Evolutionary conservation across 53 echinoderm and acorn worm genomes (phyloP), one percentile per base, ranked within the genome.

Genomic region (Antedon mediterranea): DNA sequence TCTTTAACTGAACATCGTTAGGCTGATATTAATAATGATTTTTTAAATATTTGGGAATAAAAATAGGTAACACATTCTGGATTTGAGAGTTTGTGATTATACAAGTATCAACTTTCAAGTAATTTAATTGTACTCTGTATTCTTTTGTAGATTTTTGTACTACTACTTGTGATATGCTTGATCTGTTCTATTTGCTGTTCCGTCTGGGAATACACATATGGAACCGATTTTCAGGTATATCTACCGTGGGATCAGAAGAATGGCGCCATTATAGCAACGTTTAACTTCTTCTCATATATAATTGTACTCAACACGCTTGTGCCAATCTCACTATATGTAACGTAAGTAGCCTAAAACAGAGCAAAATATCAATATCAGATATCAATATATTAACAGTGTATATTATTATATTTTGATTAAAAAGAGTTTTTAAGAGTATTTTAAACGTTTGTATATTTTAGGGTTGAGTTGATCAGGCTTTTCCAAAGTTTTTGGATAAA

Each of bases 401-500:
- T 37, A 37, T 37, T 37, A 37, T 37, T 37, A 37, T 37, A 37
- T 37, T 37, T 6, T 37, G 72, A 30, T 72, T 4, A 20, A 5
- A 4, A 72, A 5, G 30, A 30, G 72, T 4, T 4, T 7, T n/a
- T n/a, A n/a, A n/a, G 8, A 14, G 72, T 15, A n/a, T 28, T 71
- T 71, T n/a, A n/a, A n/a, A n/a, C n/a, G n/a, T n/a, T n/a, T n/a
- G n/a, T n/a, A n/a, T n/a, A n/a, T 31, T 43, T 41, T 81, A 98
- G 98, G 3, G 86, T 98, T 20, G 98, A 98, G 79, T 84, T 98
- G 84, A 98, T 98, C 30, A 82, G 98, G 23, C 83, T 93, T 31
- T 92, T 88, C 72, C 98, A 98, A 76, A 98, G 98, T 81, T 83
- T 93, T 32, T 92, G 93, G 85, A 93, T 98, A 31, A 93, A 87